Evolutionary conservation across 2,797 vertebrate genomes (phyloP), one percentile per base, ranked within the genome.

Genomic region (Ambastaia sidthimunki): DNA sequence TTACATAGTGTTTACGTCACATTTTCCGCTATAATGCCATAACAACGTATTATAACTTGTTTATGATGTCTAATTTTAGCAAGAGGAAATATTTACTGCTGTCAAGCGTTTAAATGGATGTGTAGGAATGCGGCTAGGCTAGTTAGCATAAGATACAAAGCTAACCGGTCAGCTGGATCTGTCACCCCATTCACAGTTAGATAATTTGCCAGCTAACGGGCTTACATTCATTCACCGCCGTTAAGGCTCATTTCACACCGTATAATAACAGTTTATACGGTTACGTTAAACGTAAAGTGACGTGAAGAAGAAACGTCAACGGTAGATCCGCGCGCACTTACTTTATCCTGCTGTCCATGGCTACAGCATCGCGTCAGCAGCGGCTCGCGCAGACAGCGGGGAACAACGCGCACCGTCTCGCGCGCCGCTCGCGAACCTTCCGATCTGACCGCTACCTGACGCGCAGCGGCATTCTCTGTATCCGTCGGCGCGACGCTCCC

Each of bases 271-370:
- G 3, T 70, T 23, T 50, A 23, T 1, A 19, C 5, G 0, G 25
- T 18, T 28, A 16, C 10, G 47, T 13, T 52, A 18, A 25, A 65
- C 13, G 21, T 15, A 48, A 23, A 15, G 21, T 1, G 16, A 37
- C 44, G 50, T 37, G 7, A 18, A n/a, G 11, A 10, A 25, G 3
- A 3, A 54, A 65, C n/a, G 48, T 41, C 50, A 28, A 34, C 57
- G n/a, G 72, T 15, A 66, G 86, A 80, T 83, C 79, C 88, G 50
- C 80, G 76, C 80, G 12, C 74, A 86, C 95, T 96, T 94, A 96
- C 96, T 95, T 96, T 92, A 95, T 93, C 92, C 96, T 94, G 95
- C 95, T 91, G 93, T 97, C 96, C 96, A 98, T 98, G 94, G 88
- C 93, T 91, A 95, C 91, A 90, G 88, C 96, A 97, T 97, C 93